Percentiles rank a stretch among this genome's conserved stretches.
Conservation (phyloP, 2,888 invertebrate genomes). For the Cylindroiulus punctatus region DNA sequence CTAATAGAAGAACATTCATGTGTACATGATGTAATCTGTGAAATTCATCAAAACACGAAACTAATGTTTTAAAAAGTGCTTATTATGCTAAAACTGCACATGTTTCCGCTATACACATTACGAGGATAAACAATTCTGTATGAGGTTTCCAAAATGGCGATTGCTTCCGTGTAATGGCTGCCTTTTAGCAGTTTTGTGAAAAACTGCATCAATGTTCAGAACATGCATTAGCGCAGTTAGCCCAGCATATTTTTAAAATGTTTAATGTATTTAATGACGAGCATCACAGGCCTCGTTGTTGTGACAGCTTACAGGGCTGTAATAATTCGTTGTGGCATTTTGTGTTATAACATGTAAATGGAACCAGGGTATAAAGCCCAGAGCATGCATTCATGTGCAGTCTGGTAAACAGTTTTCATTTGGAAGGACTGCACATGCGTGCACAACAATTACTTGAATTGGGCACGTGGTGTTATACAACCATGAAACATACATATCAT, state of each 20-base stretch:
- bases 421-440: neutral
- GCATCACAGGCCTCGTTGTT: neutral
- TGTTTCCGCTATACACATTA: no score
- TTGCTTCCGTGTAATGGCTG: neutral
- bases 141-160: neutral
- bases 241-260: neutral
- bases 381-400: neutral
- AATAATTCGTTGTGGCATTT: neutral
- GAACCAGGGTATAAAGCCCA: constrained; percentile 20
- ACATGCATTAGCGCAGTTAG: neutral
- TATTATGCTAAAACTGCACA: neutral
- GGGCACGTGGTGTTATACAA: constrained; percentile 36
- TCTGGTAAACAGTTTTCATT: neutral
- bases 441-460: neutral
- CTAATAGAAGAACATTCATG: no score
- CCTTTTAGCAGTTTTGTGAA: neutral
- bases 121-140: no score
- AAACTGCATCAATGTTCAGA: neutral
- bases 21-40: no score
- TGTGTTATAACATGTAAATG: neutral
- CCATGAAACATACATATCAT: constrained; percentile 42
- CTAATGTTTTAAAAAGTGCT: no score
- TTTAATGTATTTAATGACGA: neutral
- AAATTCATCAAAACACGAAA: no score
- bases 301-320: neutral